Evolutionary conservation across 2,888 invertebrate genomes (phyloP), one percentile per base, ranked within the genome.

Genomic region (Priocnemis perturbator): DNA sequence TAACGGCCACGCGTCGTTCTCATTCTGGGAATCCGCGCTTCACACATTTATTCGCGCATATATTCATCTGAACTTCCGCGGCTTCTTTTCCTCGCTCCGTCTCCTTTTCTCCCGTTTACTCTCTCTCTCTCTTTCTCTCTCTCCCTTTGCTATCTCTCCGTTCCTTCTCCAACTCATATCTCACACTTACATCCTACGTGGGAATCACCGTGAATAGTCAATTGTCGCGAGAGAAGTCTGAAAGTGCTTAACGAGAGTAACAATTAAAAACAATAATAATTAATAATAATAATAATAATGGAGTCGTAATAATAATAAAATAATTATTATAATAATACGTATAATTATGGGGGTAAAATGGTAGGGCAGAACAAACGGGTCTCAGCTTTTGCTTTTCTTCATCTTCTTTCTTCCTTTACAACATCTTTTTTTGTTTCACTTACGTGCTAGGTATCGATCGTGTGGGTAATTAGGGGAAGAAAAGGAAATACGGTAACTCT

Each of bases 401-500:
- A 11, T 37, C 14, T 11, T 9, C 37, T 37, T 11, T 37, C 26
- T 26, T 26, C 26, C 7, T 7, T 7, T 26, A n/a, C n/a, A n/a
- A n/a, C n/a, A n/a, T n/a, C n/a, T 37, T 37, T 37, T 37, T 37
- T 37, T 37, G 14, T 37, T 59, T 59, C 5, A n/a, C 17, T 15
- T 48, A 50, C 30, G 21, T 55, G 45, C 53, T 60, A 52, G n/a
- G n/a, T 37, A 9, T 53, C 53, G 30, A 47, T 21, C 60, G 44
- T 60, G 37, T 50, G 56, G 11, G 48, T 61, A 17, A 55, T 57
- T 50, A 65, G 21, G 21, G 11, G 48, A 61, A 23, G 45, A 61
- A 69, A 69, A 48, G 66, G 52, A 67, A 67, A 69, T 69, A 71
- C 74, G 73, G 75, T 75, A 74, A 74, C 73, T 75, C 71, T 66